Evolutionary conservation across 2,797 vertebrate species (phyloP).

Genomic region (Chloroceryle amazona): DNA sequence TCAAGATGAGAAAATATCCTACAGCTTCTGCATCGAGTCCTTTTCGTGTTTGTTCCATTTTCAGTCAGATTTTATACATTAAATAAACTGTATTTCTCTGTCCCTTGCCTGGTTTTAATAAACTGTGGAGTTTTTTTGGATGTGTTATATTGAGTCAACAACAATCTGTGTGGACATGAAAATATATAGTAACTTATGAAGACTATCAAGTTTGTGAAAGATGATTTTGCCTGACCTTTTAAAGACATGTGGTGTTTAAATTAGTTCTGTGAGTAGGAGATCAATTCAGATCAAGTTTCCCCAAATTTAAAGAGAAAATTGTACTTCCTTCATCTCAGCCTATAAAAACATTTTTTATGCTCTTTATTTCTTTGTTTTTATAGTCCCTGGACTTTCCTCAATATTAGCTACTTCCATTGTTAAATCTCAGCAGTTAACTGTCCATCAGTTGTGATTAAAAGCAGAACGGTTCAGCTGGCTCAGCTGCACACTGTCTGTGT

Average conservation of each 20-base stretch:
- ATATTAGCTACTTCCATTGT: not conserved
- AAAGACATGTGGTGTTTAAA: conserved; percentile 12
- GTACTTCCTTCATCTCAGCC: conserved; percentile 16
- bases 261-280: conserved; percentile 16
- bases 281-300: conserved; percentile 40
- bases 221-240: not conserved
- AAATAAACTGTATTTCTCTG: not conserved
- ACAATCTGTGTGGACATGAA: not conserved
- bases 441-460: conserved; percentile 56
- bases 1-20: conserved; percentile 34
- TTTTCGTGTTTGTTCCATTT: conserved; percentile 24
- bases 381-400: not conserved
- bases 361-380: conserved; percentile 33
- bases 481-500: not conserved
- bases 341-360: not conserved
- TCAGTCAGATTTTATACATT: not conserved
- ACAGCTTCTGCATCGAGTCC: conserved; percentile 23
- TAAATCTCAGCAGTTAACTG: conserved; percentile 21
- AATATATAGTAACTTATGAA: conserved; percentile 6
- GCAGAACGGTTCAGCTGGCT: conserved; percentile 41
- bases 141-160: not conserved
- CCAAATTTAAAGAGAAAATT: conserved; percentile 50
- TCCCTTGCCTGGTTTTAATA: conserved; percentile 24
- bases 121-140: not conserved
- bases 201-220: not conserved